These are phyloP conservation scores for Sthenelais limicola DNA, from an alignment of 2,888 invertebrate species.

Conservation along the genomic window DNA sequence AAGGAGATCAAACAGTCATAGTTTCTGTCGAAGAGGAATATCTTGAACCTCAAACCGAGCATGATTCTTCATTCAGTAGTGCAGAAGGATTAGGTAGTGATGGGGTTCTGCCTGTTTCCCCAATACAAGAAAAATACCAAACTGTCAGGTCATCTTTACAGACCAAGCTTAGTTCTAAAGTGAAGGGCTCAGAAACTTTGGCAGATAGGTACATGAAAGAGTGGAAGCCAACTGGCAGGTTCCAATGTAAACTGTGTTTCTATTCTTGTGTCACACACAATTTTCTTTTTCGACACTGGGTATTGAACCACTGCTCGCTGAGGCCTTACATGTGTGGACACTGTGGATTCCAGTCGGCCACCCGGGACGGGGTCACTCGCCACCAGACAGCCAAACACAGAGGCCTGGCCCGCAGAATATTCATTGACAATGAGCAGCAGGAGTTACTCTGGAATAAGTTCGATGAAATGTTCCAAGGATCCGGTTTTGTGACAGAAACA, in stretches of 20 bases:
- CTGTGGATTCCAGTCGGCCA: constrained; percentile 38
- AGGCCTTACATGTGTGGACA: constrained; percentile 39
- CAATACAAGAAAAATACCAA: constrained; percentile 18
- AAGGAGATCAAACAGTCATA: too few species aligned
- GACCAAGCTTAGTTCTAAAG: constrained; percentile 5
- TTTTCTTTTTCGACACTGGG: constrained; percentile 41
- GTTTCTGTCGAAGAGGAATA: too few species aligned
- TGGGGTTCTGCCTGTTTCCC: too few species aligned
- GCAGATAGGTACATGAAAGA: constrained; percentile 42
- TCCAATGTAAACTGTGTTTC: constrained; percentile 37
- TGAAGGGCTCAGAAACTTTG: not conserved
- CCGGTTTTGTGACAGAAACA: constrained; percentile 23
- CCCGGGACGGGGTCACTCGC: constrained; percentile 30
- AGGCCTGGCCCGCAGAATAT: constrained; percentile 9
- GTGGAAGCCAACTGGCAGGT: constrained; percentile 38
- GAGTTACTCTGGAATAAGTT: constrained; percentile 31
- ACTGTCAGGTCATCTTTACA: constrained; percentile 3
- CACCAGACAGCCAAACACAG: constrained; percentile 40
- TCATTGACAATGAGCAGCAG: constrained; percentile 38
- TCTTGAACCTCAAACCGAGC: too few species aligned
- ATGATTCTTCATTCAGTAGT: too few species aligned
- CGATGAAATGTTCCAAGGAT: constrained; percentile 34
- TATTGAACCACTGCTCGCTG: constrained; percentile 37
- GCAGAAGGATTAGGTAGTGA: too few species aligned
- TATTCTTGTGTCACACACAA: constrained; percentile 41